Base-by-base conservation (phyloP, 2,888 invertebrate species). In the Itoplectis maculator region DNA sequence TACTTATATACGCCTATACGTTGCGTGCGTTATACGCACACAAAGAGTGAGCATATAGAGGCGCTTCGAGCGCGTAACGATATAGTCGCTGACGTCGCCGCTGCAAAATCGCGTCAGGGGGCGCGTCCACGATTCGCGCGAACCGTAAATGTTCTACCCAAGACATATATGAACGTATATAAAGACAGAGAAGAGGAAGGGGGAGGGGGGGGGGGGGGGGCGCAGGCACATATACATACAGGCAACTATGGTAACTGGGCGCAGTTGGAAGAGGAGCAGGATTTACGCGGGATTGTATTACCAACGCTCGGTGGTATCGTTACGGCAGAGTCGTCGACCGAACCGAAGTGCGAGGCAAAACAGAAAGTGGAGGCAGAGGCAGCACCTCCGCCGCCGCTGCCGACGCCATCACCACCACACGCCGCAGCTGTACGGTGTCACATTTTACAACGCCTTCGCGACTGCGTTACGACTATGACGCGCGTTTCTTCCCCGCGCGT, bases 201-300 rank as follows among this genome's bases (percentile, higher is more conserved):
- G n/a, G n/a, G n/a, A n/a, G n/a, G n/a, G n/a, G n/a, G n/a, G n/a
- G n/a, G n/a, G n/a, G n/a, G n/a, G n/a, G n/a, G n/a, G n/a, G n/a
- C n/a, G n/a, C n/a, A n/a, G n/a, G n/a, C n/a, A n/a, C 8, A 73
- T 56, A 63, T 61, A 45, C 49, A 51, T 51, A 72, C 63, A 47
- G 13, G 35, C 35, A 61, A 86, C 82, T 80, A 83, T 84, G 83
- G 69, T 68, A 84, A 81, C 86, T 83, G 82, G 86, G 81, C 61
- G 73, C 70, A 78, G 79, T 74, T 72, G 69, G 79, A 66, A 65
- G 74, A 79, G 81, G 37, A 61, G 81, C 86, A 86, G 89, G 88
- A 89, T 89, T 89, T 88, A 89, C 89, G 87, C 86, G 80, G 84
- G 85, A 88, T 89, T 88, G 89, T 89, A 86, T 89, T 89, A 89